These are phyloP conservation scores for Ceyx margarethae DNA, from an alignment of 2,113 vertebrate genomes.

Conservation along the genomic window DNA sequence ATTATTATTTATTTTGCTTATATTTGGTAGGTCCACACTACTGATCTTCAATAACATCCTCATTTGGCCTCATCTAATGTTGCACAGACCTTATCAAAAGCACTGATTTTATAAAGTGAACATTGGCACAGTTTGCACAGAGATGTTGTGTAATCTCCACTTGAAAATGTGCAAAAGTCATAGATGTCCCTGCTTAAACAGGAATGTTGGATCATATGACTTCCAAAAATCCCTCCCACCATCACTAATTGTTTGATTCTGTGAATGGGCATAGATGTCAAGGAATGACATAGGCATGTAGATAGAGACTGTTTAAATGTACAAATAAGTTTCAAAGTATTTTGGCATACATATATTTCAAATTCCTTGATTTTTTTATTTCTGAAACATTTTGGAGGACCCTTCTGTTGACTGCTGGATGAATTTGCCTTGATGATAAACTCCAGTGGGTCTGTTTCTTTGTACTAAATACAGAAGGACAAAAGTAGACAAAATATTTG, in stretches of 20 bases:
- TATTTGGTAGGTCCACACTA: background rate
- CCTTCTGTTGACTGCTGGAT: too few relatives aligned
- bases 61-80: background rate
- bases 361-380: background rate
- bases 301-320: background rate
- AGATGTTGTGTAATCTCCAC: background rate
- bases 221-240: background rate
- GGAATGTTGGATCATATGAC: background rate
- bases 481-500: background rate
- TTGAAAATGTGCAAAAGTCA: background rate
- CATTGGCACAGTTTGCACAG: background rate
- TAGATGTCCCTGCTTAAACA: background rate
- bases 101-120: background rate
- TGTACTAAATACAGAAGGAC: background rate
- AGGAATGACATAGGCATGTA: background rate
- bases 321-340: background rate
- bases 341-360: background rate
- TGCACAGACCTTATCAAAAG: background rate
- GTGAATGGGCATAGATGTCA: rapidly evolving
- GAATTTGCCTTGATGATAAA: background rate
- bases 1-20: background rate
- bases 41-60: background rate
- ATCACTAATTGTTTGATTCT: background rate
- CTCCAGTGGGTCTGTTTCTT: background rate
- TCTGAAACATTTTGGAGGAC: background rate